Evolutionary conservation across 2,888 invertebrate species (phyloP).

Genomic region (Phaonia tiefii): DNA sequence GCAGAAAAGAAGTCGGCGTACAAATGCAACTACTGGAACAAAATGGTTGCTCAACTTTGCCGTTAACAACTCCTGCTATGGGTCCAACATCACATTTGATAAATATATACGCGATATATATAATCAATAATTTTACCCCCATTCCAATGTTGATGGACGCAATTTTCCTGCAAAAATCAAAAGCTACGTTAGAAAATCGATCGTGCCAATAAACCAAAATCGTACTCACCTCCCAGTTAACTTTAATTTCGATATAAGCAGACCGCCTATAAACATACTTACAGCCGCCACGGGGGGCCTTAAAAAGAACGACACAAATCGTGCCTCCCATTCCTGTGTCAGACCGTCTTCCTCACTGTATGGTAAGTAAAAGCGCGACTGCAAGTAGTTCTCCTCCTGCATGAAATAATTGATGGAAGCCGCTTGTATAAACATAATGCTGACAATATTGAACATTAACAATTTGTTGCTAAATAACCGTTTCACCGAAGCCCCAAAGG

Average conservation of each 20-base stretch:
- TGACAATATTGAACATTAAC: constrained; percentile 81
- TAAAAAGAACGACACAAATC: constrained; percentile 82
- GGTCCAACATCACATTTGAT: constrained; percentile 81
- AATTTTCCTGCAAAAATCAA: constrained; percentile 75
- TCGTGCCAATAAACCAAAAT: background rate
- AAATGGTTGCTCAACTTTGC: constrained; percentile 80
- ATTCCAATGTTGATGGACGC: constrained; percentile 81
- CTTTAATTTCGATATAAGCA: constrained; percentile 82
- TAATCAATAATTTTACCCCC: constrained; percentile 79
- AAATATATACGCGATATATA: constrained; percentile 81
- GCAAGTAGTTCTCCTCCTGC: constrained; percentile 83
- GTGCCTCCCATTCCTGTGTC: constrained; percentile 82
- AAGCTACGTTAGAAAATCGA: background rate
- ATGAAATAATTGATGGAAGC: constrained; percentile 82
- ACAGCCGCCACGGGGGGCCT: constrained; percentile 83
- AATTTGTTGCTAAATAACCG: constrained; percentile 83
- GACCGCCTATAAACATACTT: constrained; percentile 82
- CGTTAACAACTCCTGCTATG: constrained; percentile 81
- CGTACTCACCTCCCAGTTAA: constrained; percentile 80
- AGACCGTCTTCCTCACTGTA: constrained; percentile 81
- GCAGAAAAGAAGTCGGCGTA: constrained; percentile 82
- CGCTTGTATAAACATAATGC: constrained; percentile 81
- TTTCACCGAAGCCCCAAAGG: constrained; percentile 81
- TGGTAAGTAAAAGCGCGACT: constrained; percentile 83
- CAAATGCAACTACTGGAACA: constrained; percentile 84